A percentile compares a stretch with the other conserved stretches of the same genome.
phyloP scores from a whole-genome alignment of 1,140 invertebrate species.

The Caenorhabditis latens region DNA sequence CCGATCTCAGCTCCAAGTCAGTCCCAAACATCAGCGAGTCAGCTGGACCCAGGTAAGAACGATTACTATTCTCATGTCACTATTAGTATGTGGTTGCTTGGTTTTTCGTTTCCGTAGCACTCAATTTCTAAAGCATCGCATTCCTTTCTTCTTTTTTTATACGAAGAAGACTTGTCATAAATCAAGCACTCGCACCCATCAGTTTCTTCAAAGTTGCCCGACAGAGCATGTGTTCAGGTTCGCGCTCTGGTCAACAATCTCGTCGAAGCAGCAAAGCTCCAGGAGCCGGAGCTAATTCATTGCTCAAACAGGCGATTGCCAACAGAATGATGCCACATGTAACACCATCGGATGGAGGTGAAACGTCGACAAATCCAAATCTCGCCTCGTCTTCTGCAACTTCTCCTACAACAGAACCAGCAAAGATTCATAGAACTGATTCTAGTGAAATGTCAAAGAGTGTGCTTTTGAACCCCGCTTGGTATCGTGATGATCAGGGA shows the following conservation, averaged over 20 bases:
- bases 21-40: constrained; percentile 49
- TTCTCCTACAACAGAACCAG: constrained; percentile 27
- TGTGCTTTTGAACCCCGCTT: constrained; percentile 70
- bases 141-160: constrained; percentile 39
- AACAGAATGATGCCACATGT: constrained; percentile 65
- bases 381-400: not conserved
- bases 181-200: constrained; percentile 49
- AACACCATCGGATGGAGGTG: constrained; percentile 7
- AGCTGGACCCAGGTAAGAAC: constrained; percentile 63
- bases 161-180: constrained; percentile 38
- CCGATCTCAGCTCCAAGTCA: constrained; percentile 46
- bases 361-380: constrained; percentile 23
- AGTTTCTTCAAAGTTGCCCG: constrained; percentile 44
- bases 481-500: constrained; percentile 75
- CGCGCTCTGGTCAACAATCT: constrained; percentile 30
- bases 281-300: constrained; percentile 58
- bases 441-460: constrained; percentile 69
- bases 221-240: constrained; percentile 54
- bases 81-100: not conserved
- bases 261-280: constrained; percentile 40
- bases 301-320: constrained; percentile 73
- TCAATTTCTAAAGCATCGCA: constrained; percentile 17
- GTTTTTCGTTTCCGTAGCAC: constrained; percentile 7
- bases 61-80: not conserved
- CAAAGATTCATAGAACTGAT: not conserved